Base-by-base conservation (phyloP, 30 jellyfish, hydroid and myxozoan genomes). In the Aurelia aurita region DNA sequence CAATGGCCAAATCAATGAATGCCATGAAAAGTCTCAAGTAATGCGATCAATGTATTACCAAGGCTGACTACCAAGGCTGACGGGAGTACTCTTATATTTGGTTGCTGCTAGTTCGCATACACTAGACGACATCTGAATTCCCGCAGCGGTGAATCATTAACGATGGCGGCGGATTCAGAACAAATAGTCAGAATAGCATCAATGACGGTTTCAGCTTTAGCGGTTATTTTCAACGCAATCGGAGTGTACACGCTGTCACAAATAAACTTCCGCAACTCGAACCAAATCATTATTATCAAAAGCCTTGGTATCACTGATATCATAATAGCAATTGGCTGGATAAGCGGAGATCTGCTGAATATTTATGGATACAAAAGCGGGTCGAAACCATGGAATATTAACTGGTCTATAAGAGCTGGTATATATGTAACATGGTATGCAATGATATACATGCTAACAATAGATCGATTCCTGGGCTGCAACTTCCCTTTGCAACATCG, bases 391-490 rank as follows among this genome's bases (percentile, higher is more conserved):
- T 39, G 67, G 69, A 46, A 11, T 16, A 31, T 71, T 9, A 11
- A 32, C 15, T 35, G 27, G 31, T 77, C 88, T 2, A 5, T 59
- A 12, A 44, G 64, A 29, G 18, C 34, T 20, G 88, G 88, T 3
- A 9, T 77, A 43, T 77, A 77, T 63, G 39, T 58, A 51, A 34
- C 62, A 2, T 77, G 88, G 88, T 77, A 57, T 47, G 64, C 88
- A 1, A 77, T 77, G 66, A 59, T 77, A 5, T 77, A 57, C 78
- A 13, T 77, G 49, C 59, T 77, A n/a, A 77, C 88, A 2, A 21
- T 77, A 8, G 88, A 77, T 60, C 77, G 88, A 34, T 77, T 77
- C 59, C 55, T 77, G 22, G 88, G 88, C 47, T 34, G 73, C 55
- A 58, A 34, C 19, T 77, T 77, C 61, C 88, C 88, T 19, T 23